phyloP scores from a whole-genome alignment of 1,140 invertebrate species.

The Lordiphosa stackelbergi region DNA sequence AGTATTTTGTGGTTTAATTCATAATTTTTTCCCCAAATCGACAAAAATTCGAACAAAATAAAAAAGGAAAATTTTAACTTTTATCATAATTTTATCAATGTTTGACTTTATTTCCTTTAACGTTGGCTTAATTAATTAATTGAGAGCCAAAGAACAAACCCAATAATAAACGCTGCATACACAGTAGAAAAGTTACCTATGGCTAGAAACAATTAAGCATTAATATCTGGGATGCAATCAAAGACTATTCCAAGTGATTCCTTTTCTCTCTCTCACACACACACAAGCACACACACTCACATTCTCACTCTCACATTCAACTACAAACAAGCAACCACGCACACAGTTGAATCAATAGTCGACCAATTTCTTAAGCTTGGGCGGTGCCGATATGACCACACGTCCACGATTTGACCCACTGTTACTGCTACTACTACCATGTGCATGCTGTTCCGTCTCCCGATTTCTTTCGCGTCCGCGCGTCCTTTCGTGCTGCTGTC shows the following conservation, averaged over 20 bases:
- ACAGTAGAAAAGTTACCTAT: constrained; percentile 43
- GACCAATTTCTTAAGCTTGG: constrained; percentile 74
- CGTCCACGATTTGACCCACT: constrained; percentile 52
- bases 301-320: too few species aligned
- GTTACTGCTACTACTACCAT: constrained; percentile 24
- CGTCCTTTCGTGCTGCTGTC: constrained; percentile 40
- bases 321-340: neutral
- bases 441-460: constrained; percentile 24
- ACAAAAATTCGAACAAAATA: too few species aligned
- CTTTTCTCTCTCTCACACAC: too few species aligned
- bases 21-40: too few species aligned
- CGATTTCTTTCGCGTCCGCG: constrained; percentile 30
- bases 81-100: too few species aligned
- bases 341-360: constrained; percentile 57
- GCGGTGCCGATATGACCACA: constrained; percentile 70
- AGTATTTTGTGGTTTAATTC: too few species aligned
- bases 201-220: constrained; percentile 43
- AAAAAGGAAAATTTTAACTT: too few species aligned
- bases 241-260: neutral
- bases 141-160: constrained; percentile 34
- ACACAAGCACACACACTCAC: constrained; percentile 2
- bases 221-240: constrained; percentile 24
- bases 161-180: constrained; percentile 37
- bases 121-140: constrained; percentile 19
- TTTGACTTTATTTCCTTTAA: too few species aligned